Percentiles rank a stretch among this genome's conserved stretches.
Conservation (phyloP, 1,140 invertebrate species). For the Meloidogyne exigua region DNA sequence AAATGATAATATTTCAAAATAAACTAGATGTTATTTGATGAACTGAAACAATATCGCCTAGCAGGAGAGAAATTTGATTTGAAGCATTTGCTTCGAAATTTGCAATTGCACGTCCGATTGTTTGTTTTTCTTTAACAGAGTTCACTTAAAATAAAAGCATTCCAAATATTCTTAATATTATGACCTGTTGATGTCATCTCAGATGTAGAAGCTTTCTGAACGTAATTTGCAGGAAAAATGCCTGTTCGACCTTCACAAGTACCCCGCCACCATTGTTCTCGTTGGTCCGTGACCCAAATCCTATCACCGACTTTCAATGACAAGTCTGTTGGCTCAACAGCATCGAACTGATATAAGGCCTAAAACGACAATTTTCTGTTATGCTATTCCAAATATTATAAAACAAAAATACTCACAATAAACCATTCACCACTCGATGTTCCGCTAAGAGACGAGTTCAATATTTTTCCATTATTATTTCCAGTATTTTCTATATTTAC, state of each 20-base stretch:
- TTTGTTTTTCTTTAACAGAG: conserved; percentile 20
- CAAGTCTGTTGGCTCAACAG: conserved; percentile 83
- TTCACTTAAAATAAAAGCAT: conserved; percentile 13
- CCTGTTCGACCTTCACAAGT: conserved; percentile 78
- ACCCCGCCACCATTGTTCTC: conserved; percentile 98
- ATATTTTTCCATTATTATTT: not conserved
- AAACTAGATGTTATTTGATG: conserved; percentile 90
- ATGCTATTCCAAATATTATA: not conserved
- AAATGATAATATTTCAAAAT: conserved; percentile 70
- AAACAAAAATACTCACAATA: conserved; percentile 15
- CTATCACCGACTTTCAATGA: conserved; percentile 85
- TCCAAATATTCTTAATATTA: conserved; percentile 30
- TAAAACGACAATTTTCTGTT: not conserved
- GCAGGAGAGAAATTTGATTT: conserved; percentile 73
- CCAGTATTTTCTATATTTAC: not conserved
- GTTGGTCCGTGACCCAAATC: conserved; percentile 80
- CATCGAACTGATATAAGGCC: conserved; percentile 70
- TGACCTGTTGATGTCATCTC: conserved; percentile 35
- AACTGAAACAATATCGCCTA: conserved; percentile 92
- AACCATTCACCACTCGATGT: conserved; percentile 23
- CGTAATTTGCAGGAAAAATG: conserved; percentile 79
- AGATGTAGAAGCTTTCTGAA: conserved; percentile 62
- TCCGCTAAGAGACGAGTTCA: not conserved
- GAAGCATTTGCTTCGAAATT: conserved; percentile 50
- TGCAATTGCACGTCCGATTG: conserved; percentile 46